These are phyloP conservation scores for Heliconius sara DNA, from an alignment of 2,888 invertebrate genomes.

Conservation along the genomic window DNA sequence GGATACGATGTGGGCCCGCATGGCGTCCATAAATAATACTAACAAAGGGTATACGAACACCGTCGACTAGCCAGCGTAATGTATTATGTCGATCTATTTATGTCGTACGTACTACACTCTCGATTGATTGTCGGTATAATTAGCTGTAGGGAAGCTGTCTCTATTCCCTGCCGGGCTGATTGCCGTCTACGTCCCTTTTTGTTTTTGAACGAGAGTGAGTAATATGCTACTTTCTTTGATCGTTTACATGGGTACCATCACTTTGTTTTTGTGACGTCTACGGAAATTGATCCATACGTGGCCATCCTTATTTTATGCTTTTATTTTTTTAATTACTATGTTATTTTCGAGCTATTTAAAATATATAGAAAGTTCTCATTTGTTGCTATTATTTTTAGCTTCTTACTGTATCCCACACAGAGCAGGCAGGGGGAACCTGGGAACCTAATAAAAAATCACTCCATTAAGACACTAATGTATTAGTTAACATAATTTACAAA, in stretches of 20 bases:
- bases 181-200: slow-evolving; percentile 49
- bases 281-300: slow-evolving; percentile 18
- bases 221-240: slow-evolving; percentile 52
- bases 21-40: slow-evolving; percentile 64
- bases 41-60: slow-evolving; percentile 52
- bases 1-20: slow-evolving; percentile 47
- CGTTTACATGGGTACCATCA: slow-evolving; percentile 35
- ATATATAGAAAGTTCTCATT: too few species aligned
- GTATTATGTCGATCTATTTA: slow-evolving; percentile 59
- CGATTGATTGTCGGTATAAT: slow-evolving; percentile 70
- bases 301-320: too few species aligned
- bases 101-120: slow-evolving; percentile 62
- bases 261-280: slow-evolving; percentile 34
- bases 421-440: too few species aligned
- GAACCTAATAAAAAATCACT: too few species aligned
- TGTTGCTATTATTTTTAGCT: too few species aligned
- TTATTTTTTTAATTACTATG: too few species aligned
- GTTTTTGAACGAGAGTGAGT: slow-evolving; percentile 45
- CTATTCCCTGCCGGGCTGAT: slow-evolving; percentile 44
- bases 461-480: too few species aligned
- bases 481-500: too few species aligned
- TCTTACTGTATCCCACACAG: too few species aligned
- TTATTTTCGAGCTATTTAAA: too few species aligned
- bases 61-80: slow-evolving; percentile 44
- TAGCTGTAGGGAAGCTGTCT: slow-evolving; percentile 53